Conservation (phyloP, 1,140 invertebrate genomes). For the Plectus sambesii region DNA sequence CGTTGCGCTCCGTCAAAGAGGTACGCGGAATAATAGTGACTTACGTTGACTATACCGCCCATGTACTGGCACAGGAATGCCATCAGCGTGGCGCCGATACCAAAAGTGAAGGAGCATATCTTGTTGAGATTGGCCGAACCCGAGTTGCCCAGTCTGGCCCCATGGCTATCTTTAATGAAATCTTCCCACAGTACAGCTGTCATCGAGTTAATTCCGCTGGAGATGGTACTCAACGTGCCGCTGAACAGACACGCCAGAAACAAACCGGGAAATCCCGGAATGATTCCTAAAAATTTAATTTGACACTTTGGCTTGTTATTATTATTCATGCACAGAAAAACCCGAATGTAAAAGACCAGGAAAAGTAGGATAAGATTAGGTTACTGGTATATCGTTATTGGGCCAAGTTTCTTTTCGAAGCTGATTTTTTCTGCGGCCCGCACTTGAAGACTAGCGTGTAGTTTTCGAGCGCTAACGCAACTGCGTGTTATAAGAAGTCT, state of each 20-base stretch:
- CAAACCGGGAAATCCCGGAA: constrained; percentile 46
- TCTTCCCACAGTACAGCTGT: constrained; percentile 79
- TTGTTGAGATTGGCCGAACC: constrained; percentile 8
- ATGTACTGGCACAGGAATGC: constrained; percentile 17
- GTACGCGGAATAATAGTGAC: no score
- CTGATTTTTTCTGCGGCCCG: no score
- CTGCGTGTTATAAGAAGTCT: no score
- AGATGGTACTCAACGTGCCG: constrained; percentile 46
- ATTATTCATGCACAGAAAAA: no score
- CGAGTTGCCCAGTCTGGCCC: background rate
- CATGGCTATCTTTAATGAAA: constrained; percentile 50
- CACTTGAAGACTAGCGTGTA: no score
- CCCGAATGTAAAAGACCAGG: no score
- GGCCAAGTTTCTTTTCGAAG: no score
- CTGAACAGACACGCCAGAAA: constrained; percentile 48
- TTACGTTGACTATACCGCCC: constrained; percentile 17
- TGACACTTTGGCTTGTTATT: background rate
- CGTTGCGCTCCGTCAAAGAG: no score
- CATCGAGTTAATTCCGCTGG: constrained; percentile 69
- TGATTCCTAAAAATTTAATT: constrained; percentile 16
- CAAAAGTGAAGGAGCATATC: constrained; percentile 9
- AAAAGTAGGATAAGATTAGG: no score
- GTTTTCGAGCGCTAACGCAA: no score
- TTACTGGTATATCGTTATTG: no score
- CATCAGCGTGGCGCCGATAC: constrained; percentile 19